Evolutionary conservation across 92 coral and sea anemone species (phyloP).

Genomic region (Zoanthus solanderi): DNA sequence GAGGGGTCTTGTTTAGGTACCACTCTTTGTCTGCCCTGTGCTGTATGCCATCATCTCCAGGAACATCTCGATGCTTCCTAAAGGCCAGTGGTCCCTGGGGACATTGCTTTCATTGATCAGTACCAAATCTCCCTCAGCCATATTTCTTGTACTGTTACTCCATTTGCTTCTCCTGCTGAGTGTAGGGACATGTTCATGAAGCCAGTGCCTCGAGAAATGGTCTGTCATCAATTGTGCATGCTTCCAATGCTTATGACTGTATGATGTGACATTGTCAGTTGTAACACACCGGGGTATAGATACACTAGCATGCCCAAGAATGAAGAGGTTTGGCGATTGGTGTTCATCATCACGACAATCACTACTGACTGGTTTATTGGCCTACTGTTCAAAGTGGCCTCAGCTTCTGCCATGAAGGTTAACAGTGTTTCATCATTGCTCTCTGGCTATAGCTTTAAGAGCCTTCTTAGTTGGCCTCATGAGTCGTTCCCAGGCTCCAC

Average conservation of each 20-base stretch:
- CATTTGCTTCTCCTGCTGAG: conserved; percentile 39
- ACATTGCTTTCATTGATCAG: conserved; percentile 41
- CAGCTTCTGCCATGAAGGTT: no score
- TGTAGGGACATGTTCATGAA: conserved; percentile 38
- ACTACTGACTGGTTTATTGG: no score
- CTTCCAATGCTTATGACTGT: not conserved
- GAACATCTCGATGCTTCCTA: not conserved
- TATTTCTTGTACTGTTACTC: conserved; percentile 25
- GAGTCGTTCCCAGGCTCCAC: no score
- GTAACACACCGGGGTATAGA: not conserved
- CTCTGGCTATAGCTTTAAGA: no score
- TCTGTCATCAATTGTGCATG: conserved; percentile 53
- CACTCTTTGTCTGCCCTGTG: not conserved
- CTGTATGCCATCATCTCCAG: conserved; percentile 34
- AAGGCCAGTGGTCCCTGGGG: not conserved
- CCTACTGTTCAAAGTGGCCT: no score
- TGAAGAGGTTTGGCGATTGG: not conserved
- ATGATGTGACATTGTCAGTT: not conserved
- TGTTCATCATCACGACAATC: no score
- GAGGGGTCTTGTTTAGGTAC: not conserved
- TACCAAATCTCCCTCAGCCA: conserved; percentile 38
- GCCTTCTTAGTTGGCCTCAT: no score
- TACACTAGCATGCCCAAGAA: not conserved
- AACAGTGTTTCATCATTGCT: no score
- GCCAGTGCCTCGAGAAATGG: conserved; percentile 62